A percentile compares a stretch with the other conserved stretches of the same genome.
Conservation (phyloP, 2,797 vertebrate genomes). For the Novumbra hubbsi region DNA sequence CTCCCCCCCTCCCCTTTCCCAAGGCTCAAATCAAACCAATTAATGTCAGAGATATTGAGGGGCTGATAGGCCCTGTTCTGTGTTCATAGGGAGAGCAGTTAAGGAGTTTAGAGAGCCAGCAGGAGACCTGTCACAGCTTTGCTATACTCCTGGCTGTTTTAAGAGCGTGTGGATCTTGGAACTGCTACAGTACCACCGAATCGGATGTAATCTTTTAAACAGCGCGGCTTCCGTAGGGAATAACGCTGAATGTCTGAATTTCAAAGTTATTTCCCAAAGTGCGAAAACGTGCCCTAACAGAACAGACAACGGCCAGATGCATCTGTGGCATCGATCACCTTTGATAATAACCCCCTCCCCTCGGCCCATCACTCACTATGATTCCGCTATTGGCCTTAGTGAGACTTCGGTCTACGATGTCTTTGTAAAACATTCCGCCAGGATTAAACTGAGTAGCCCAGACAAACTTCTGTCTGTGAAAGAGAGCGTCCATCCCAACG, state of each 20-base stretch:
- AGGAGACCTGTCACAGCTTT: not conserved
- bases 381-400: constrained; percentile 78
- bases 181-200: not conserved
- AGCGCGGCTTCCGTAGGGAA: not conserved
- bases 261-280: not conserved
- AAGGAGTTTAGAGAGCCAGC: constrained; percentile 1
- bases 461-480: constrained; percentile 85
- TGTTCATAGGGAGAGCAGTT: not conserved
- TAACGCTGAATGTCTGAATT: not conserved
- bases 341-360: not conserved
- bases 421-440: constrained; percentile 85
- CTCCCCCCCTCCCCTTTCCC: not conserved
- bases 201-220: not conserved
- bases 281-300: not conserved
- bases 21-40: constrained; percentile 16
- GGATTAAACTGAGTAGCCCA: constrained; percentile 90
- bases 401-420: constrained; percentile 71
- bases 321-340: not conserved
- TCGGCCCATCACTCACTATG: constrained; percentile 74
- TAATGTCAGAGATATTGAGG: constrained; percentile 6
- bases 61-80: constrained; percentile 2
- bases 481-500: constrained; percentile 84
- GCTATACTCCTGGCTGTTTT: not conserved
- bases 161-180: not conserved
- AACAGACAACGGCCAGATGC: not conserved